Percentiles rank a stretch among this genome's conserved stretches.
Conservation (phyloP, 2,113 vertebrate genomes). For the Empidonax alnorum region DNA sequence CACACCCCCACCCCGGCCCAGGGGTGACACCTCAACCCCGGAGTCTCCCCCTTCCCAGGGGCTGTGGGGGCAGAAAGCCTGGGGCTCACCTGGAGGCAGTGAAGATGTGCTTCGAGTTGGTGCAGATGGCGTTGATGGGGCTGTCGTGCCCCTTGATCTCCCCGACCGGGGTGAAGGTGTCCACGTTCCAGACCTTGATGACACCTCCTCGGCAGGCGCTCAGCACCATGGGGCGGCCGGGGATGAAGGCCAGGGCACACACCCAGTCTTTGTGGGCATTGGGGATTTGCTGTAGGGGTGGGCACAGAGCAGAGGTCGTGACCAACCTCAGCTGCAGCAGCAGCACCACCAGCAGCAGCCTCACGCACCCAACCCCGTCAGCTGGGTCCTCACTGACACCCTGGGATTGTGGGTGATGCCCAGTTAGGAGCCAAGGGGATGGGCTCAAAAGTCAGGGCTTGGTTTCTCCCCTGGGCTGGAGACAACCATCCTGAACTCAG, state of each 20-base stretch:
- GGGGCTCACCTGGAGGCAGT: slow-evolving; percentile 91
- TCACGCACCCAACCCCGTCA: neutral
- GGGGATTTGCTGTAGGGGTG: slow-evolving; percentile 88
- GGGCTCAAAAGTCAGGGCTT: neutral
- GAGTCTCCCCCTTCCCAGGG: neutral
- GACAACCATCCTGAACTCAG: neutral
- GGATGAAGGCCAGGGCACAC: slow-evolving; percentile 92
- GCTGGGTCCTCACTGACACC: neutral
- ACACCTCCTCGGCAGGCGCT: slow-evolving; percentile 91
- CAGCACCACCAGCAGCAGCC: neutral
- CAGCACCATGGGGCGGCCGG: slow-evolving; percentile 90
- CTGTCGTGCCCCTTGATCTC: slow-evolving; percentile 95
- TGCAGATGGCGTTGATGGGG: slow-evolving; percentile 95
- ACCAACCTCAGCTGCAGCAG: neutral
- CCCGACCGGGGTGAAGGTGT: slow-evolving; percentile 91
- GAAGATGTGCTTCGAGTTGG: slow-evolving; percentile 94
- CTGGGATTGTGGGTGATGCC: fast-evolving
- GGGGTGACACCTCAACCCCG: neutral
- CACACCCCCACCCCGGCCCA: neutral
- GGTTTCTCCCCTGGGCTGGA: neutral
- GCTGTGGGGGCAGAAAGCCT: neutral
- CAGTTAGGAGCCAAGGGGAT: neutral
- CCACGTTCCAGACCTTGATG: slow-evolving; percentile 97
- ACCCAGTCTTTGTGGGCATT: slow-evolving; percentile 99
- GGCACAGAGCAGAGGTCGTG: neutral